Conservation (phyloP, 92 coral and sea anemone species). For the Bergia puertoricense region DNA sequence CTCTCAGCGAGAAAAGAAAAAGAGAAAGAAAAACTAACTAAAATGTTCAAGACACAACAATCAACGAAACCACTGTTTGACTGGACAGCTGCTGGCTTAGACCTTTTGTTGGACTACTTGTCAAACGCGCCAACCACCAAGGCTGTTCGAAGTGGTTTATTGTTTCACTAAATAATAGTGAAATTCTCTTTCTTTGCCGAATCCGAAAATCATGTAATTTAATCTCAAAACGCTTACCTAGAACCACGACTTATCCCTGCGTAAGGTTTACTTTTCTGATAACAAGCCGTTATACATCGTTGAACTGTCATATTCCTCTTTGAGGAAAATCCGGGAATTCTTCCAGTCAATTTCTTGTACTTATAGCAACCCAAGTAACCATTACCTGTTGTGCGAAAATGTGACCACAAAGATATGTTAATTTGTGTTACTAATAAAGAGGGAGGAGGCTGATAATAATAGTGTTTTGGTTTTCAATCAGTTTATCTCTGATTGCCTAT, state of each 20-base stretch:
- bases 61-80: too few relatives aligned
- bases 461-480: too few relatives aligned
- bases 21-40: too few relatives aligned
- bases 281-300: constrained; percentile 55
- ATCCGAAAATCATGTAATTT: not conserved
- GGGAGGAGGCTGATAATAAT: not conserved
- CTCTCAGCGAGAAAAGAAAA: too few relatives aligned
- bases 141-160: too few relatives aligned
- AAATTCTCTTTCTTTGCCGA: not conserved
- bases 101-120: too few relatives aligned
- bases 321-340: not conserved
- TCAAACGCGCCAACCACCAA: too few relatives aligned
- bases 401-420: not conserved
- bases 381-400: constrained; percentile 35
- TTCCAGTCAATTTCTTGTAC: not conserved
- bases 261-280: constrained; percentile 45
- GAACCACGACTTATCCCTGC: constrained; percentile 55
- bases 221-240: not conserved
- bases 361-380: constrained; percentile 62
- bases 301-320: constrained; percentile 50
- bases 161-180: not conserved
- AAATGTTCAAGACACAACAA: too few relatives aligned
- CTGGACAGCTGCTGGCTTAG: too few relatives aligned
- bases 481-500: too few relatives aligned
- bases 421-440: not conserved